A percentile compares a stretch with the other conserved stretches of the same genome.
phyloP scores from a whole-genome alignment of 2,113 vertebrate genomes.

The Synodontis membranacea region DNA sequence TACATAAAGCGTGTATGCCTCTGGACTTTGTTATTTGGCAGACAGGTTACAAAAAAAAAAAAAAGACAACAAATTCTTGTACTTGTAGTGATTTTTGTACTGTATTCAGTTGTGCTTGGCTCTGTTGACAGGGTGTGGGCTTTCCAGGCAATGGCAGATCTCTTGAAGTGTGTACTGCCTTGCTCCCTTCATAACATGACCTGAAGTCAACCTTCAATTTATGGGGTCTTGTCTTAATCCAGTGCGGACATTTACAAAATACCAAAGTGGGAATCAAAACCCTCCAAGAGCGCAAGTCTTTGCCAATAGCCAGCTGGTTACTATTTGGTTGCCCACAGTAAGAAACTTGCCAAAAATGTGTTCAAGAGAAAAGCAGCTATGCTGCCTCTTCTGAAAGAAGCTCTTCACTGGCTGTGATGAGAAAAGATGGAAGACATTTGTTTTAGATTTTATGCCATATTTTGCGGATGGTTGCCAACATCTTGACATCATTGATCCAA shows the following conservation, averaged over 20 bases:
- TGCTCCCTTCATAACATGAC: conserved; percentile 47
- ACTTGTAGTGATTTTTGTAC: neutral
- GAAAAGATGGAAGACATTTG: conserved; percentile 62
- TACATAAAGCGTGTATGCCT: neutral
- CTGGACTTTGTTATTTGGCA: neutral
- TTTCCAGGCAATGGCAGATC: conserved; percentile 10
- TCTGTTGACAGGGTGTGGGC: conserved; percentile 16
- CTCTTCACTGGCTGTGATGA: conserved; percentile 43
- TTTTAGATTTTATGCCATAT: conserved; percentile 62
- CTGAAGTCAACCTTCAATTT: conserved; percentile 53
- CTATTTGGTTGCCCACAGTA: conserved; percentile 59
- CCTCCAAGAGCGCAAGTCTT: conserved; percentile 34
- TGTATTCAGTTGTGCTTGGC: conserved; percentile 39
- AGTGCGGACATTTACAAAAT: conserved; percentile 57
- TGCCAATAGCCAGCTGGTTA: conserved; percentile 64
- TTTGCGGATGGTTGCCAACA: conserved; percentile 53
- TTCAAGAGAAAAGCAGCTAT: conserved; percentile 54
- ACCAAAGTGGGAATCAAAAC: conserved; percentile 53
- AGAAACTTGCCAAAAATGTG: conserved; percentile 57
- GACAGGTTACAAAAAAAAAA: neutral
- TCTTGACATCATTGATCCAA: conserved; percentile 59
- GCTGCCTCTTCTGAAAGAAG: conserved; percentile 43
- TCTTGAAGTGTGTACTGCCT: conserved; percentile 1
- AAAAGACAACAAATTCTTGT: conserved; percentile 2
- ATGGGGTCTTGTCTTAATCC: conserved; percentile 57